Conservation (phyloP, 2,797 vertebrate genomes). For the Gobionotothen gibberifrons region DNA sequence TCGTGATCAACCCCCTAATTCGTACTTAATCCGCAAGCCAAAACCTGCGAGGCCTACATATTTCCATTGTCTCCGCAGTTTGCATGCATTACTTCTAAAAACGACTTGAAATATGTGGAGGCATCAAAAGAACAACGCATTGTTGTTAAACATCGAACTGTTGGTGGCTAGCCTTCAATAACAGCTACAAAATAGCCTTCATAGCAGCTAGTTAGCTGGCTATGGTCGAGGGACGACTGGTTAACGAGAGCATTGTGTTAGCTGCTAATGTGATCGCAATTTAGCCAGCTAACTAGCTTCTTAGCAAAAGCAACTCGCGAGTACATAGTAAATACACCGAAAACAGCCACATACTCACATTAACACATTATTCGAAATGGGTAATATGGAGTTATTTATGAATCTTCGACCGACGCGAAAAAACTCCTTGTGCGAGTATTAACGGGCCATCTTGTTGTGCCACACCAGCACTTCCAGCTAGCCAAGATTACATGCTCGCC, state of each 20-base stretch:
- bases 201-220: conserved; percentile 85
- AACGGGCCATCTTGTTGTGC: conserved; percentile 84
- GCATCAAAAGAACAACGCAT: not conserved
- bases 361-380: not conserved
- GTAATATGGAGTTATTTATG: not conserved
- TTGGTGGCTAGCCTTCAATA: conserved; percentile 66
- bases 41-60: not conserved
- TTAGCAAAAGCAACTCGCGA: conserved; percentile 45
- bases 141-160: conserved; percentile 38
- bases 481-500: conserved; percentile 73
- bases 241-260: conserved; percentile 83
- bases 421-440: conserved; percentile 63
- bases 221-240: conserved; percentile 71
- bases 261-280: conserved; percentile 80
- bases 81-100: not conserved
- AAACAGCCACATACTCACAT: conserved; percentile 7
- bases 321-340: accelerated
- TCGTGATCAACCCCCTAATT: conserved; percentile 17
- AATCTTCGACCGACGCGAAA: conserved; percentile 59
- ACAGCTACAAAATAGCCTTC: conserved; percentile 78
- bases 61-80: not conserved
- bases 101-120: accelerated
- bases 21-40: conserved; percentile 39
- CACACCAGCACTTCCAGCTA: conserved; percentile 82
- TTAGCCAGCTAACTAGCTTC: conserved; percentile 86